These are phyloP conservation scores for Acronicta psi DNA, from an alignment of 2,888 invertebrate species.

Conservation along the genomic window DNA sequence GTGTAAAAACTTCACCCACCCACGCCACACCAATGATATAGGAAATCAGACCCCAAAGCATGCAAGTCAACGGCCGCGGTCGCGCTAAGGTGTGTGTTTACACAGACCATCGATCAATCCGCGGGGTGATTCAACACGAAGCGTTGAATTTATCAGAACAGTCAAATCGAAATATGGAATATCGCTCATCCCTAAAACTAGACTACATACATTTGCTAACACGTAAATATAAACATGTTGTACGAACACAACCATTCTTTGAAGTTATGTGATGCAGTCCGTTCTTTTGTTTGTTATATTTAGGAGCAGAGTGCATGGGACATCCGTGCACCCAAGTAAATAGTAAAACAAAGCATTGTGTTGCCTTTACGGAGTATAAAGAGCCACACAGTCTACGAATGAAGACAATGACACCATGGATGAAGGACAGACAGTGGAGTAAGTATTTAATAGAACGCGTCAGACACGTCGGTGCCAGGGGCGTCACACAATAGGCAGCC, in stretches of 20 bases:
- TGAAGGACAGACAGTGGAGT: conserved; percentile 39
- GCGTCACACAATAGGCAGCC: conserved; percentile 48
- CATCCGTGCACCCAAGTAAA: conserved; percentile 50
- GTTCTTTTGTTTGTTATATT: conserved; percentile 42
- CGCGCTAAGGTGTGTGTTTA: conserved; percentile 59
- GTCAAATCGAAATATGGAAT: conserved; percentile 20
- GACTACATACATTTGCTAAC: conserved; percentile 30
- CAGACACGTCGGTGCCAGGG: conserved; percentile 58
- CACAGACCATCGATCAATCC: conserved; percentile 55
- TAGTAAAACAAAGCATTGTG: conserved; percentile 56
- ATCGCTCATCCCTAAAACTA: conserved; percentile 25
- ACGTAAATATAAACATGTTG: conserved; percentile 28
- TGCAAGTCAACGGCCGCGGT: conserved; percentile 64
- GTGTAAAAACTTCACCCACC: conserved; percentile 57
- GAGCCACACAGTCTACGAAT: conserved; percentile 54
- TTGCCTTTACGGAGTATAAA: conserved; percentile 51
- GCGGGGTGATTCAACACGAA: conserved; percentile 43
- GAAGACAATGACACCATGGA: conserved; percentile 52
- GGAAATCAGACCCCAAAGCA: conserved; percentile 54
- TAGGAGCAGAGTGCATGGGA: conserved; percentile 39
- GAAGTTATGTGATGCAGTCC: conserved; percentile 27
- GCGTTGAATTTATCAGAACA: conserved; percentile 40
- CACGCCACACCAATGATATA: conserved; percentile 60
- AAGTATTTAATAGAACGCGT: conserved; percentile 55
- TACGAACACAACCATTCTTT: conserved; percentile 20